Evolutionary conservation across 2,113 vertebrate genomes (phyloP), one percentile per base, ranked within the genome.

Genomic region (Chitala chitala): DNA sequence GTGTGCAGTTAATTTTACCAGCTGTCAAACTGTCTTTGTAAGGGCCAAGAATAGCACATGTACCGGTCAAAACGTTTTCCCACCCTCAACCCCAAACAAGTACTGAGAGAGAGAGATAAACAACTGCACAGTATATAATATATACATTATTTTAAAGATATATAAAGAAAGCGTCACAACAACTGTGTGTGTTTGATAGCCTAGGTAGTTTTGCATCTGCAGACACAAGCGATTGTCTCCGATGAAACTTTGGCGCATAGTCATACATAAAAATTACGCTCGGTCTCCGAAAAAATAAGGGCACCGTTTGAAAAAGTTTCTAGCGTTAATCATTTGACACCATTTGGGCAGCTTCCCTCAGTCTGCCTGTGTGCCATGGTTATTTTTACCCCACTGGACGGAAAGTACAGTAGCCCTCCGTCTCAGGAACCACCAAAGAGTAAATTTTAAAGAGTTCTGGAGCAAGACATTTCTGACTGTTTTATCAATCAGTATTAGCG

Each of bases 301-400:
- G 77, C 68, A 24, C 20, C 9, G 66, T 80, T 78, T 72, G 66
- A 82, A 74, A 82, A 80, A 78, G 83, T 85, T 87, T 84, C 82
- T 77, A 86, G 73, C 63, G 79, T 82, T 83, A 77, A 89, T 84
- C 82, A 89, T 76, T 75, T 80, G 74, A 82, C 84, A 86, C 82
- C 86, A 84, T 83, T 59, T 26, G 69, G 89, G 88, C 86, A 77
- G 86, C 87, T 90, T 90, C 84, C 88, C 84, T 79, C 78, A 84
- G 84, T 82, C 79, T 87, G 86, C 63, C 83, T 29, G 1, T 9
- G 24, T 75, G 50, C 33, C 24, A 33, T 3, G 71, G 80, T 75
- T 90, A 90, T 89, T 89, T 88, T 83, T 88, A 89, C 78, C 76
- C 72, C 74, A 70, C 58, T 72, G 84, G 65, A 69, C 40, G 29